Percentiles rank a stretch among this genome's conserved stretches.
Evolutionary conservation across 1,140 invertebrate species (phyloP).

Genomic region (Diachasmimorpha longicaudata): DNA sequence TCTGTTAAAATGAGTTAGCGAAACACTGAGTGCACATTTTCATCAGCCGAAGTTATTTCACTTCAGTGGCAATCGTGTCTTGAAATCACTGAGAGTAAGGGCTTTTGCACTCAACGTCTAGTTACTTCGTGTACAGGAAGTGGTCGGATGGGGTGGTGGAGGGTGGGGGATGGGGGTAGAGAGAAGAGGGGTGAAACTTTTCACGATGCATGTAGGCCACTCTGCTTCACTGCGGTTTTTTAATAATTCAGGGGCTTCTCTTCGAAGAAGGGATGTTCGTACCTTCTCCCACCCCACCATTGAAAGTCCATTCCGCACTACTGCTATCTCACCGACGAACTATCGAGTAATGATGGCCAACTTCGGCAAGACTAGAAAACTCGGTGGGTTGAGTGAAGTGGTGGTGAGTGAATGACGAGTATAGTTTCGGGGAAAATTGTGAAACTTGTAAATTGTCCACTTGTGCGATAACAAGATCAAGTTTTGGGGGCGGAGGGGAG

Average conservation of each 20-base stretch:
- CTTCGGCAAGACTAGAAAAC: conserved; percentile 7
- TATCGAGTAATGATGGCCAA: conserved; percentile 23
- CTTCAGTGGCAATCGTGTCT: neutral
- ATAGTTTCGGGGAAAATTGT: conserved; percentile 2
- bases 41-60: conserved; percentile 8
- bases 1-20: neutral
- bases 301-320: neutral
- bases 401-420: neutral
- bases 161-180: neutral
- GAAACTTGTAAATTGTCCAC: conserved; percentile 24
- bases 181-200: neutral
- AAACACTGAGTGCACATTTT: conserved; percentile 10
- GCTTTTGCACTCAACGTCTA: neutral
- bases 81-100: neutral
- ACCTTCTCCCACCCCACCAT: neutral
- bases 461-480: conserved; percentile 9
- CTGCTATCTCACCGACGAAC: neutral
- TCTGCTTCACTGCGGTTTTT: neutral
- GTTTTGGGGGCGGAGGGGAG: neutral
- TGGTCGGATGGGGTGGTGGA: neutral
- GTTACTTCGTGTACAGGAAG: neutral
- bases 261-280: neutral
- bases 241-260: conserved; percentile 18
- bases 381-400: neutral
- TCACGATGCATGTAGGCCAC: neutral